Conservation (phyloP, 92 coral and sea anemone species). For the Pocillopora grandis region DNA sequence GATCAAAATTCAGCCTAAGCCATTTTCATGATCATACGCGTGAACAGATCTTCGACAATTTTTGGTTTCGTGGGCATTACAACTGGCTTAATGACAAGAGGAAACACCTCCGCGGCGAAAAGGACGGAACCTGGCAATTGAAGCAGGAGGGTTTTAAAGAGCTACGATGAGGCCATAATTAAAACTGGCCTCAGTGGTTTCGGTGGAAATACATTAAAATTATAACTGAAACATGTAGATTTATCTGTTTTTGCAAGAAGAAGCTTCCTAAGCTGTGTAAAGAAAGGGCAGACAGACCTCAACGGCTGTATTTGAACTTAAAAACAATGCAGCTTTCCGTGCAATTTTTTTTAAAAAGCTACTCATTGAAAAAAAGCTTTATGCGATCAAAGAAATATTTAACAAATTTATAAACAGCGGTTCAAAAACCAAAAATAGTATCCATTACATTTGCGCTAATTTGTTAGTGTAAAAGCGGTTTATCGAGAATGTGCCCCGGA, state of each 20-base stretch:
- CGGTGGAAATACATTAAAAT: background rate
- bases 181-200: background rate
- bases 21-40: background rate
- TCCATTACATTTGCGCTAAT: too few species aligned
- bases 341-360: too few species aligned
- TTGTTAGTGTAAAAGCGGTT: too few species aligned
- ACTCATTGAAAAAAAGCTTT: too few species aligned
- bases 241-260: too few species aligned
- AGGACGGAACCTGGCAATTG: background rate
- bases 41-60: background rate
- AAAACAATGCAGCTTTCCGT: background rate
- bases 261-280: slow-evolving; percentile 9
- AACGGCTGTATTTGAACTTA: slow-evolving; percentile 10
- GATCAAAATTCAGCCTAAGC: too few species aligned
- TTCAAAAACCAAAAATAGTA: too few species aligned
- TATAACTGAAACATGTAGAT: background rate
- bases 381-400: too few species aligned
- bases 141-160: background rate
- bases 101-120: background rate
- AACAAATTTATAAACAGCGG: too few species aligned
- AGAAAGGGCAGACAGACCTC: background rate
- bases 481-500: too few species aligned
- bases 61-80: background rate
- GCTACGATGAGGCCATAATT: background rate
- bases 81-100: background rate